phyloP scores from a whole-genome alignment of 1,140 invertebrate species.

The Danaus melanippus region DNA sequence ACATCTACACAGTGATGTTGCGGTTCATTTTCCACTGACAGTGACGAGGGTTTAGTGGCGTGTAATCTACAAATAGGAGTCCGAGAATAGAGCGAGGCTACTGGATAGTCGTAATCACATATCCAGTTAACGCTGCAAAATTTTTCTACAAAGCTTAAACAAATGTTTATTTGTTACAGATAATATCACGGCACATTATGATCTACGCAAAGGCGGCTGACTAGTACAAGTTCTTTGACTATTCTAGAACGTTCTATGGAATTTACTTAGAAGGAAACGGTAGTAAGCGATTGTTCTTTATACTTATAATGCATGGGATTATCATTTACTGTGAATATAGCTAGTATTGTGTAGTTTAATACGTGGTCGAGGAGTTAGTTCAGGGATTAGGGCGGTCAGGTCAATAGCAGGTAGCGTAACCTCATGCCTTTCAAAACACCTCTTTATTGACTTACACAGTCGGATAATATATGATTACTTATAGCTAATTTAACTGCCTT shows the following conservation, averaged over 20 bases:
- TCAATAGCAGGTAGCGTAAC: constrained; percentile 58
- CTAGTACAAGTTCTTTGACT: too few species aligned
- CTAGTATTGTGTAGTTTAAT: constrained; percentile 26
- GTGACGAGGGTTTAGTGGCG: constrained; percentile 39
- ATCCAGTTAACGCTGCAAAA: constrained; percentile 51
- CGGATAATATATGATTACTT: neutral
- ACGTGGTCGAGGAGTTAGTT: constrained; percentile 46
- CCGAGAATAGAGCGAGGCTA: constrained; percentile 70
- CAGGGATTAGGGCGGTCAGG: constrained; percentile 50
- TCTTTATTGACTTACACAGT: neutral
- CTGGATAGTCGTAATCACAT: constrained; percentile 62
- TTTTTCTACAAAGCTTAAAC: constrained; percentile 26
- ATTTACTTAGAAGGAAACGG: too few species aligned
- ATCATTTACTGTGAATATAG: neutral
- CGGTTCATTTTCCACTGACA: constrained; percentile 39
- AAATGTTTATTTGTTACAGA: too few species aligned
- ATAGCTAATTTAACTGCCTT: too few species aligned
- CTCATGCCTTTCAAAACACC: constrained; percentile 9
- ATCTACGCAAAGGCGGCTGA: too few species aligned
- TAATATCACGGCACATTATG: too few species aligned
- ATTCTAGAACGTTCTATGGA: too few species aligned
- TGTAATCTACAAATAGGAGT: constrained; percentile 67
- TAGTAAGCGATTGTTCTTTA: too few species aligned
- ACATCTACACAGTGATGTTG: constrained; percentile 35
- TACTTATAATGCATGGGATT: too few species aligned